phyloP scores from a whole-genome alignment of 2,797 vertebrate species.

The Delichon dasypus region DNA sequence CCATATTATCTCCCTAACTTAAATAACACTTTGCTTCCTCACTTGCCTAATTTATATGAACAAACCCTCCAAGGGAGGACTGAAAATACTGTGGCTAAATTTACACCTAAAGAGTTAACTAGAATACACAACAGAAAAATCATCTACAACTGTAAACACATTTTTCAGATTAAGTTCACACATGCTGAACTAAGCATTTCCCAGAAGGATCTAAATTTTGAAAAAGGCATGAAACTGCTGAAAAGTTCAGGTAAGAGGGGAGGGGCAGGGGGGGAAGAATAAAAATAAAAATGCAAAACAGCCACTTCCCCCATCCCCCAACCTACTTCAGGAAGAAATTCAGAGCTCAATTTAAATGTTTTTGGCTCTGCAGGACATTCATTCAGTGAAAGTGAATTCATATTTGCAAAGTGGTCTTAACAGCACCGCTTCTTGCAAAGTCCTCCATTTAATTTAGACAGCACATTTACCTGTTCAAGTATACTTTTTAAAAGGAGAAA shows the following conservation, averaged over 20 bases:
- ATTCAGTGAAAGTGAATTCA: background rate
- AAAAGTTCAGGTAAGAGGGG: background rate
- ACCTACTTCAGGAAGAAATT: background rate
- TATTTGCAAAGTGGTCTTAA: background rate
- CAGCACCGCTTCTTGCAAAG: background rate
- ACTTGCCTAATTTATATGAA: background rate
- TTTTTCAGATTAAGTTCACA: background rate
- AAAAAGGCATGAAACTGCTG: background rate
- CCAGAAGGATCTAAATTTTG: background rate
- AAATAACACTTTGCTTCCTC: background rate
- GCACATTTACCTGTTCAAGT: background rate
- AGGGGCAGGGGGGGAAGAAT: background rate
- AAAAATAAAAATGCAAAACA: background rate
- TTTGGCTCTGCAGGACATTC: background rate
- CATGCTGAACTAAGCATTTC: background rate
- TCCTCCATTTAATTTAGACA: background rate
- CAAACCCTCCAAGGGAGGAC: background rate
- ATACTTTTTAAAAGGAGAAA: background rate
- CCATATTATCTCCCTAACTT: background rate
- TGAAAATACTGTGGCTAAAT: background rate
- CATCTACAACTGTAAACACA: background rate
- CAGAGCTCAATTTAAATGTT: background rate
- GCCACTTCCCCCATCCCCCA: background rate
- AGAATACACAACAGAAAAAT: background rate
- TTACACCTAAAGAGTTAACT: background rate